phyloP scores from a whole-genome alignment of 2,797 vertebrate species.

The Acanthornis magna region DNA sequence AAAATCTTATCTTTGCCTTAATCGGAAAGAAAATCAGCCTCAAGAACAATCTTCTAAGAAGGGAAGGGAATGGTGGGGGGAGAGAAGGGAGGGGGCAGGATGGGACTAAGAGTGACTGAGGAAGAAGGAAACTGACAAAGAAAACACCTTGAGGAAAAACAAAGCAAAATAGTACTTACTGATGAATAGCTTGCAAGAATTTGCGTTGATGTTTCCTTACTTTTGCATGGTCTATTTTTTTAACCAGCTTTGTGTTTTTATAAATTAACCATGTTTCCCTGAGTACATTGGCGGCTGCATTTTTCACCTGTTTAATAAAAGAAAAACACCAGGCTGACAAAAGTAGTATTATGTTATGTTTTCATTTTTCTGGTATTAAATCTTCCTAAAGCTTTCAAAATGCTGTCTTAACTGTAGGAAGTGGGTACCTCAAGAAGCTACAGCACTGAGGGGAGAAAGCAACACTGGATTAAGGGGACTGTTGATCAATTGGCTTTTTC shows the following conservation, averaged over 20 bases:
- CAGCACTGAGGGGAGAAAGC: not conserved
- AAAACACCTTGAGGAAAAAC: not conserved
- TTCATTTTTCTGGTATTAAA: not conserved
- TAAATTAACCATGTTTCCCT: constrained; percentile 99
- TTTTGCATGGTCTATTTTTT: constrained; percentile 99
- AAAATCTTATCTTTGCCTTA: not conserved
- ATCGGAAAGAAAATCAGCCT: not conserved
- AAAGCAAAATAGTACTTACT: constrained; percentile 86
- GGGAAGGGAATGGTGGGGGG: too few species aligned
- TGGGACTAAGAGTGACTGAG: not conserved
- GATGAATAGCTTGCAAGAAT: constrained; percentile 99
- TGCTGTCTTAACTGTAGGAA: not conserved
- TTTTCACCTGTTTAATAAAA: constrained; percentile 90
- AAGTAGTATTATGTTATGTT: not conserved
- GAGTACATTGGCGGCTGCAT: constrained; percentile 99
- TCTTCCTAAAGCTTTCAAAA: not conserved
- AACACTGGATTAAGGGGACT: not conserved
- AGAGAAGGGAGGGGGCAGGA: not conserved
- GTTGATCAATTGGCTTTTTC: not conserved
- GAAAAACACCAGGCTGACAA: constrained; percentile 46
- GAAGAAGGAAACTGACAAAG: not conserved
- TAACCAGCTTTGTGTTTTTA: constrained; percentile 98
- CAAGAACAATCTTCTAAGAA: not conserved
- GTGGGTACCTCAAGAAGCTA: not conserved
- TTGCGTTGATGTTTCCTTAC: constrained; percentile 99